These are phyloP conservation scores for Brienomyrus brachyistius DNA, from an alignment of 2,113 vertebrate species.

Conservation along the genomic window DNA sequence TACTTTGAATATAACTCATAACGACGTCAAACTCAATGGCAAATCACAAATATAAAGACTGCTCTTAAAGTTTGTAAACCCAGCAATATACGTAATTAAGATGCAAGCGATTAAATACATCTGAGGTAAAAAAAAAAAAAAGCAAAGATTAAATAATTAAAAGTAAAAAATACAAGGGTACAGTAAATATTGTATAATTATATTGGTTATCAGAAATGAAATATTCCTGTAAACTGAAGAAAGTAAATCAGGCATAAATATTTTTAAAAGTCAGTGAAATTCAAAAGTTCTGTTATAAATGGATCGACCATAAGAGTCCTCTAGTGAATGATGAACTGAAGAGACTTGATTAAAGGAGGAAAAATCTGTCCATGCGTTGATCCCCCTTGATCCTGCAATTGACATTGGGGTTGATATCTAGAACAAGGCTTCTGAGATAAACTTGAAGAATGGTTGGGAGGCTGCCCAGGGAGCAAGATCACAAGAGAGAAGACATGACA, in stretches of 20 bases:
- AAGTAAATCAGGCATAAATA: neutral
- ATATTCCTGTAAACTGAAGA: neutral
- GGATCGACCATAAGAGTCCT: neutral
- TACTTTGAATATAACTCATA: neutral
- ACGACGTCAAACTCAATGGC: neutral
- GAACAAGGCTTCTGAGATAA: neutral
- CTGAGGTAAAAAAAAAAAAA: neutral
- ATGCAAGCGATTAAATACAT: conserved; percentile 5
- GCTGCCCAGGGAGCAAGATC: neutral
- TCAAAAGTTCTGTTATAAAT: conserved; percentile 3
- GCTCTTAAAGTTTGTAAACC: neutral
- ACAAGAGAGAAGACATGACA: neutral
- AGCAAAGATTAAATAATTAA: neutral
- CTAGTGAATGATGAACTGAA: neutral
- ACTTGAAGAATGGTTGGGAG: neutral
- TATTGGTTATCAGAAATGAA: neutral
- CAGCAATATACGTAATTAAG: neutral
- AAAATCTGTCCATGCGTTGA: neutral
- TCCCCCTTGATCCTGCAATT: neutral
- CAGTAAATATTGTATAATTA: neutral
- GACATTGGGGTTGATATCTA: neutral
- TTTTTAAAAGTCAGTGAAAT: neutral
- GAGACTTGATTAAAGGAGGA: neutral
- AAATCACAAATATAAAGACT: neutral
- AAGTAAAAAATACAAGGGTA: neutral